Evolutionary conservation across 1,140 invertebrate genomes (phyloP), one percentile per base, ranked within the genome.

Genomic region (Sycobia sp.): DNA sequence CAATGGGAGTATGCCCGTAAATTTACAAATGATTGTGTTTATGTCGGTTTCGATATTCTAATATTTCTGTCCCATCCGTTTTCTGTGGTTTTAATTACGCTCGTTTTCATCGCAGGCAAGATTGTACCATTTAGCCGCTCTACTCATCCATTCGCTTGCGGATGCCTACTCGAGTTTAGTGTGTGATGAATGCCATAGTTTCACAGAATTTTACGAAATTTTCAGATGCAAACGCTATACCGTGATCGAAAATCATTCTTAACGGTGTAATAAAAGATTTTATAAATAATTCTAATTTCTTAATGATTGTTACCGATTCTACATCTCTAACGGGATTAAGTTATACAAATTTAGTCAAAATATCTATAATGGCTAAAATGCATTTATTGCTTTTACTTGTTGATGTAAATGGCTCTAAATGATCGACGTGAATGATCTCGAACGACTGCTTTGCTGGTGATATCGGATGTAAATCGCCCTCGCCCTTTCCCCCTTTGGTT

Each of bases 81-180:
- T 14, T 51, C 10, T 1, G 44, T 58, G 1, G 23, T 23, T 8
- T 56, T 13, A 23, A 1, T n/a, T 2, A 47, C 7, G 44, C 32
- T 58, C 4, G 44, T 9, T 46, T 38, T n/a, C 11, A 68, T 25
- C 1, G 58, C 39, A 14, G 53, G 62, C 20, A 65, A 22, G 0
- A 61, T 14, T 1, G 66, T 64, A 39, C 47, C 27, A 47, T 65
- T 68, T 4, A 53, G 3, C n/a, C 53, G 51, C 29, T 71, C 60
- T 0, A 68, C 39, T 36, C 62, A 63, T 0, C 65, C 64, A 38
- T 76, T 76, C 13, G 67, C 71, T 34, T 69, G 57, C 0, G 74
- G 71, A 39, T 67, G 68, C n/a, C 60, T 47, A 25, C 69, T 67
- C 4, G 72, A 72, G 57, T 69, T 73, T 34, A 65, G 27, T 0